Base-by-base conservation (phyloP, 1,140 invertebrate species). In the Chironomus tepperi region DNA sequence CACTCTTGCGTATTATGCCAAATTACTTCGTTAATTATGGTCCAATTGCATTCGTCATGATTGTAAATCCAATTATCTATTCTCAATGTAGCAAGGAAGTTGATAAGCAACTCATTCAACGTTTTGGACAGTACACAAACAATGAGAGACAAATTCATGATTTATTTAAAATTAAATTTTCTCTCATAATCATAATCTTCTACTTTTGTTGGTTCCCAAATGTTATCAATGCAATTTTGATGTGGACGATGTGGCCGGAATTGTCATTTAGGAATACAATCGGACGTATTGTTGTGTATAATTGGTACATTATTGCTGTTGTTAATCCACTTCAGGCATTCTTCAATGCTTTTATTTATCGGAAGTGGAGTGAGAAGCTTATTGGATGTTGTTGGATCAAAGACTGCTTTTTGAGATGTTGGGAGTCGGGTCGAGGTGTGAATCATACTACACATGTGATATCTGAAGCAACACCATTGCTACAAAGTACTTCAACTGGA, bases 201-300 rank as follows among this genome's bases (percentile, higher is more conserved):
- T 93, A 92, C 79, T 76, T 93, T 18, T 94, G 92, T 79, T 94
- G 92, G 92, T 76, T 91, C 64, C 91, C 92, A 10, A 94, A 94
- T 83, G 79, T 94, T 16, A 83, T 93, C 7, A 93, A 92, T 80
- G 90, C 89, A 8, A 79, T 92, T 73, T 79, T 93, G 10, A 78
- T 94, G 7, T 93, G 91, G 91, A 88, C 86, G 0, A 83, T 90
- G 75, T 93, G 91, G 91, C 88, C 89, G 76, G 83, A 89, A 75
- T 83, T 92, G 73, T 91, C 91, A 5, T 83, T 86, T 10, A 87
- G 85, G 3, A 57, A 15, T 12, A 57, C n/a, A 57, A 57, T 57
- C 3, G 47, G 47, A 5, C 12, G 5, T 78, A 81, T 88, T 10
- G 86, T 93, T n/a, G 86, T 92, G 65, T 83, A 82, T 74, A 80